phyloP scores from a whole-genome alignment of 2,113 vertebrate species.

The Erythrolamprus reginae region DNA sequence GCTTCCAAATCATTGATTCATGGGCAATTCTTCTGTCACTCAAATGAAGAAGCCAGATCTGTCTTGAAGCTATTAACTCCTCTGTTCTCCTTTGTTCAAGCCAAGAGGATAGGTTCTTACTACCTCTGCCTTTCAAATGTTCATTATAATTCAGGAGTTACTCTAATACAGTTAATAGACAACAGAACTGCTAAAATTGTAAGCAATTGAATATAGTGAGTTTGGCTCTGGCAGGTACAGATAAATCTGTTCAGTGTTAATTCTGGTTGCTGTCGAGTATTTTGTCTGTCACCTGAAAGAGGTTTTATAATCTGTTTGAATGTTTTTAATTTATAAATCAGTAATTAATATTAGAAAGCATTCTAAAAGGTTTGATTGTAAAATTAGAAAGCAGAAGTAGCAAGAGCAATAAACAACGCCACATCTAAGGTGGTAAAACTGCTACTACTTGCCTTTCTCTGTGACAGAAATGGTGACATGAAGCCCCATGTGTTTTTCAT shows the following conservation, averaged over 20 bases:
- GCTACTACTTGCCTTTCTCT: background rate
- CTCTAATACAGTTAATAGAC: background rate
- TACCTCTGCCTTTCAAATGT: background rate
- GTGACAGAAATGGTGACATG: background rate
- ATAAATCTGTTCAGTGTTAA: background rate
- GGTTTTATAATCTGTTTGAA: background rate
- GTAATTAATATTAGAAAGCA: background rate
- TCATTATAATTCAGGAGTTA: background rate
- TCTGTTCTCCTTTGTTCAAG: background rate
- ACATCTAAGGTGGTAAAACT: background rate
- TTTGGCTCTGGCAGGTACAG: background rate
- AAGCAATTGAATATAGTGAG: background rate
- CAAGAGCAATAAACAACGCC: background rate
- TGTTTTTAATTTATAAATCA: background rate
- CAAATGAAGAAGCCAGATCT: background rate
- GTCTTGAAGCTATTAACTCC: background rate
- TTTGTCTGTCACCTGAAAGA: background rate
- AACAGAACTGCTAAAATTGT: too few relatives aligned
- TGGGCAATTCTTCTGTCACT: background rate
- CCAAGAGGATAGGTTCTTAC: background rate
- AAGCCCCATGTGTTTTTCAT: background rate
- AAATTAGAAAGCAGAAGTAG: background rate
- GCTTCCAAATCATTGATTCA: background rate
- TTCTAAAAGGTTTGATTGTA: background rate
- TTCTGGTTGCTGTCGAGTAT: background rate